These are phyloP conservation scores for Thecocarcelia acutangulata DNA, from an alignment of 2,888 invertebrate species.

Conservation along the genomic window DNA sequence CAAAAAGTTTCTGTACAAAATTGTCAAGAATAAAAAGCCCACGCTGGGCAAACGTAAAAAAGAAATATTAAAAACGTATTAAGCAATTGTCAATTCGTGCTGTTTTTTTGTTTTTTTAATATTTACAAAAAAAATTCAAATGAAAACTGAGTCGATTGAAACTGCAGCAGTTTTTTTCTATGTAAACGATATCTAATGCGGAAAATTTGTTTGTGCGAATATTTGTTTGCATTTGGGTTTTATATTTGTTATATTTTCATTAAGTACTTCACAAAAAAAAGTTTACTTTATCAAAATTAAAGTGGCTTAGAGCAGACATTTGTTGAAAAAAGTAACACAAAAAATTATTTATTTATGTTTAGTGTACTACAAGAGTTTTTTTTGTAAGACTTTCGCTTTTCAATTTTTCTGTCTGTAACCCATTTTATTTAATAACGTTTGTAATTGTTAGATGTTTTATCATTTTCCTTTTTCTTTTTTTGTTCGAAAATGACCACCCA, in stretches of 20 bases:
- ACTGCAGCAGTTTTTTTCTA: constrained; percentile 40
- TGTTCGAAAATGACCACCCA: constrained; percentile 46
- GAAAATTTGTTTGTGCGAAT: constrained; percentile 53
- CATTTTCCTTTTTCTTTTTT: constrained; percentile 4
- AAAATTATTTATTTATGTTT: constrained; percentile 46
- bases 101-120: constrained; percentile 44
- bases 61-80: constrained; percentile 57
- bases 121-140: constrained; percentile 1
- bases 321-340: constrained; percentile 8
- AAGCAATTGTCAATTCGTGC: constrained; percentile 69
- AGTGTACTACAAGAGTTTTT: constrained; percentile 7
- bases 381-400: constrained; percentile 66
- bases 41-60: constrained; percentile 50
- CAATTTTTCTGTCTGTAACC: constrained; percentile 54
- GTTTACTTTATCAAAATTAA: constrained; percentile 6
- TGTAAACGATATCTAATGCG: constrained; percentile 68
- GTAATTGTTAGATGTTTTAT: constrained; percentile 49
- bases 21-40: constrained; percentile 55
- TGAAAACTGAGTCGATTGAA: constrained; percentile 41
- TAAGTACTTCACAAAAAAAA: constrained; percentile 19
- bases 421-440: constrained; percentile 5
- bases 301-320: constrained; percentile 10
- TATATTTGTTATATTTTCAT: constrained; percentile 36
- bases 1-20: constrained; percentile 27
- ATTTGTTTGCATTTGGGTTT: constrained; percentile 52